These are phyloP conservation scores for Pecten maximus DNA, from an alignment of 2,888 invertebrate genomes.

Conservation along the genomic window DNA sequence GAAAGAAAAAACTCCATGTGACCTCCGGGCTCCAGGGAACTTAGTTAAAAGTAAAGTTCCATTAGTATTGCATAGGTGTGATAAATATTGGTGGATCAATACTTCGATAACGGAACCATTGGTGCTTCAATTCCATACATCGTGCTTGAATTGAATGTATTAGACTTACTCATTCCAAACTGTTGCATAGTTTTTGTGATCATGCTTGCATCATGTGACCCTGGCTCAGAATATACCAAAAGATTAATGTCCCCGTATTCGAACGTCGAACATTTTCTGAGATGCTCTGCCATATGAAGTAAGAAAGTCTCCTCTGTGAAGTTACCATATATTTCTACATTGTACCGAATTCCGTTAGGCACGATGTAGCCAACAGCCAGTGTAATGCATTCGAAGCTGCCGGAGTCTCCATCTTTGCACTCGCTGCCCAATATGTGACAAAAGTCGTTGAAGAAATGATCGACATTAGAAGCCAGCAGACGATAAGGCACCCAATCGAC, in stretches of 20 bases:
- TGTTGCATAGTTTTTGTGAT: not conserved
- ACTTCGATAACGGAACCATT: not conserved
- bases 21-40: no score
- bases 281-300: not conserved
- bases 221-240: not conserved
- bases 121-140: not conserved
- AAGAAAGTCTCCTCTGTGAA: not conserved
- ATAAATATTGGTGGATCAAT: not conserved
- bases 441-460: not conserved
- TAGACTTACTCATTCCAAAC: not conserved
- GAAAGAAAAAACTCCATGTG: no score
- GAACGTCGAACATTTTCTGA: not conserved
- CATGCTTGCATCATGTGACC: not conserved
- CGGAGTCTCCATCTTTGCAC: not conserved
- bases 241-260: not conserved
- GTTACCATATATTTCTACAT: not conserved
- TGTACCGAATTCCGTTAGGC: not conserved
- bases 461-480: not conserved
- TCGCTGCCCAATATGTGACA: not conserved
- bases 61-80: no score
- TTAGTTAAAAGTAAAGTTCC: no score
- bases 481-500: constrained; percentile 5
- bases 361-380: not conserved
- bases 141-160: not conserved
- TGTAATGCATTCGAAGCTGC: not conserved